A percentile compares a stretch with the other conserved stretches of the same genome.
These are phyloP conservation scores for Piezodorus guildinii DNA, from an alignment of 1,140 invertebrate species.

Conservation along the genomic window DNA sequence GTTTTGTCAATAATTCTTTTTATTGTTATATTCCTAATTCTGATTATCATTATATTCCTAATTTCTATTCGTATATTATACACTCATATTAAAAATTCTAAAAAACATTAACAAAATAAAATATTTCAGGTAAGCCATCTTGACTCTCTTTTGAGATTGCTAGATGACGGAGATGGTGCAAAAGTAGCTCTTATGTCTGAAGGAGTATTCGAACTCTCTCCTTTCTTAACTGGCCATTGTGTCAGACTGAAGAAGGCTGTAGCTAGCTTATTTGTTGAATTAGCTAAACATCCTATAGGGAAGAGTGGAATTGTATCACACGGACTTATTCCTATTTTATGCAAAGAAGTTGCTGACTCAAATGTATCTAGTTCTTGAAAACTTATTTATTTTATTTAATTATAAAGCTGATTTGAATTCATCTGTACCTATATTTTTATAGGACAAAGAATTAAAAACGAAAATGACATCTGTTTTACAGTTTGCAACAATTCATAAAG, in stretches of 20 bases:
- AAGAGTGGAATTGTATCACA: background rate
- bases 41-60: no score
- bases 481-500: conserved; percentile 15
- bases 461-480: background rate
- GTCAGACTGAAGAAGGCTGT: background rate
- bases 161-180: conserved; percentile 2
- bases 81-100: no score
- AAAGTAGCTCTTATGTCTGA: background rate
- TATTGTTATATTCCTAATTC: no score
- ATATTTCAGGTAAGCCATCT: background rate
- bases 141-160: background rate
- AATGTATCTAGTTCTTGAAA: no score
- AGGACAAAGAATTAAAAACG: conserved; percentile 5
- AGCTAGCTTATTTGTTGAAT: background rate
- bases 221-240: background rate
- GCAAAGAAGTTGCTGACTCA: no score
- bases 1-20: no score
- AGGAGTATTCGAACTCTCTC: background rate
- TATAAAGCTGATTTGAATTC: no score
- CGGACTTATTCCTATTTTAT: background rate
- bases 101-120: no score
- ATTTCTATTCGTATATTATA: no score
- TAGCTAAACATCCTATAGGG: background rate
- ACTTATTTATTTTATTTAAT: no score
- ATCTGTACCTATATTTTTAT: background rate